Evolutionary conservation across 1,140 invertebrate genomes (phyloP), one percentile per base, ranked within the genome.

Genomic region (Aphaenogaster ashmeadi): DNA sequence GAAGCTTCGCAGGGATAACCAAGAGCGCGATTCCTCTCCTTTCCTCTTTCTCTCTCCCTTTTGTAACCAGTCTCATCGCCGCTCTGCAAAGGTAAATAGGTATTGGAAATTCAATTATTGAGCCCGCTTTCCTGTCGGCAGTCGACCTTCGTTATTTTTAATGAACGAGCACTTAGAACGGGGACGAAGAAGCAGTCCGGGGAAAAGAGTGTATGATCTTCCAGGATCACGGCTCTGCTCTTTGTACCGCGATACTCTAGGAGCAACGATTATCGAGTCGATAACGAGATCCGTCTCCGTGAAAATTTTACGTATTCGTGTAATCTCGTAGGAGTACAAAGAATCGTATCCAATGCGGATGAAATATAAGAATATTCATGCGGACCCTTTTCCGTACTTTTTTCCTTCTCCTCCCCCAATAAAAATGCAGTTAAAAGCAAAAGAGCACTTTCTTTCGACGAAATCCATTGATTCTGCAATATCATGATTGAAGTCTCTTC

Each of bases 91-190:
- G 85, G 90, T 89, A 91, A 91, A 91, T 91, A 91, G 90, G 81
- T 91, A 91, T 87, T 89, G 90, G 87, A 90, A 90, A 91, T 89
- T 90, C 88, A 92, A 92, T 92, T 91, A 90, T 87, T 86, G 80
- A 79, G 50, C 69, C 72, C 58, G 81, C 62, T 74, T 47, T 80
- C 79, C 85, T 77, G 66, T 60, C 78, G 58, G 36, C 50, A 66
- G 86, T 75, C 86, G 87, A 86, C 74, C 90, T 91, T 91, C 90
- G 85, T 91, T 91, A 91, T 91, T 91, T 91, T 91, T 91, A 91
- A 91, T 91, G 90, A 91, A 88, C 87, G 85, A 88, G 85, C 58
- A 89, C 90, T 87, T 75, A 79, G 84, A 52, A 74, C 67, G 66
- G 33, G 58, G 75, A 89, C 47, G 87, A 80, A 83, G 88, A 85